Evolutionary conservation across 2,113 vertebrate species (phyloP).

Genomic region (Terrapene triunguis): DNA sequence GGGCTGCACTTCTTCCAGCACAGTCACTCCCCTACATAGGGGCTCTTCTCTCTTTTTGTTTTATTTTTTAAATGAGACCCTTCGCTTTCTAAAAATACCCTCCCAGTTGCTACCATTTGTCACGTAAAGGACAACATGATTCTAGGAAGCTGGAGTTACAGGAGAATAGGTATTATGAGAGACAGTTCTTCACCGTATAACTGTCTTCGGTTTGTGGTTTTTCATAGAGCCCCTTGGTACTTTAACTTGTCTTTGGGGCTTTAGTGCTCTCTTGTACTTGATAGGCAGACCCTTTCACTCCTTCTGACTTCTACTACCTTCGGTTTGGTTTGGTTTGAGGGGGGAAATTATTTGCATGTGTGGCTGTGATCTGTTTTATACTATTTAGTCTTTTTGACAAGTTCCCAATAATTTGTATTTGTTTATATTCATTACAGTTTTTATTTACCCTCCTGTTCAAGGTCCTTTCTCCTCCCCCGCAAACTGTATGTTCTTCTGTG

Average conservation of each 20-base stretch:
- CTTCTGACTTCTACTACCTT: neutral
- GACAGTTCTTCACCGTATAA: neutral
- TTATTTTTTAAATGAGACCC: neutral
- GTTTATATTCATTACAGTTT: neutral
- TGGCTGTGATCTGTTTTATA: neutral
- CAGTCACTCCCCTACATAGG: neutral
- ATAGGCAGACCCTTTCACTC: neutral
- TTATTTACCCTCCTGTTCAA: neutral
- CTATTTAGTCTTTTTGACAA: neutral
- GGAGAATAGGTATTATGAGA: neutral
- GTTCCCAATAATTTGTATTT: neutral
- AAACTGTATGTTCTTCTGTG: neutral
- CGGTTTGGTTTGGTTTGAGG: neutral
- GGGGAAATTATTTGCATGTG: neutral
- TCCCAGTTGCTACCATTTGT: slow-evolving; percentile 37
- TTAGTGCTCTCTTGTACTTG: neutral
- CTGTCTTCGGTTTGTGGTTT: neutral
- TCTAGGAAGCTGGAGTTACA: slow-evolving; percentile 2
- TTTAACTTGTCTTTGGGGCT: slow-evolving; percentile 20
- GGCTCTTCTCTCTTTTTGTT: neutral
- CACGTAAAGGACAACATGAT: neutral
- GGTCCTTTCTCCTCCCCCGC: neutral
- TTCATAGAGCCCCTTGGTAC: neutral
- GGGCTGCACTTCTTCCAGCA: neutral
- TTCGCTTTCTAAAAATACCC: slow-evolving; percentile 53